phyloP scores from a whole-genome alignment of 2,797 vertebrate species.

The Chelon auratus region DNA sequence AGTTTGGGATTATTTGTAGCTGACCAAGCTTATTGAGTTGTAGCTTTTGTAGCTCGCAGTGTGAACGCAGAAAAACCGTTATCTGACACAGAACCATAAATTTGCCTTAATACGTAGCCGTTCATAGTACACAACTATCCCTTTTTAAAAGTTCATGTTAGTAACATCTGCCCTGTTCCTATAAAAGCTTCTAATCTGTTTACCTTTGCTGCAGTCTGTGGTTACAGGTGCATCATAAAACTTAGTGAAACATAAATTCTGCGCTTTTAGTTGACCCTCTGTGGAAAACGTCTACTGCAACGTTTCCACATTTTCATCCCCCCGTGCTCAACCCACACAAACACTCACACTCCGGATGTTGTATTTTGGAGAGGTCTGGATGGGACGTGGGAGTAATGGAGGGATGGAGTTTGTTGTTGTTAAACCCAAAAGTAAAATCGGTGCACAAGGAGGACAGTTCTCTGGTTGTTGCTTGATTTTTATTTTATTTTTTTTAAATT shows the following conservation, averaged over 20 bases:
- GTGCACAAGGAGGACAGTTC: not conserved
- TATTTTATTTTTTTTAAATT: slow-evolving; percentile 22
- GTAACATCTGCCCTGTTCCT: not conserved
- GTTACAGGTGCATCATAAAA: slow-evolving; percentile 10
- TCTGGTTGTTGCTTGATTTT: slow-evolving; percentile 3
- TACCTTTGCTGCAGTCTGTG: not conserved
- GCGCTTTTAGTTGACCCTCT: slow-evolving; percentile 20
- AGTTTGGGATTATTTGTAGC: too few species aligned
- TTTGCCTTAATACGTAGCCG: too few species aligned
- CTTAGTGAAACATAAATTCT: slow-evolving; percentile 17
- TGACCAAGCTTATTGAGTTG: too few species aligned
- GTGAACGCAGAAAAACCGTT: too few species aligned
- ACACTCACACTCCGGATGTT: slow-evolving; percentile 32
- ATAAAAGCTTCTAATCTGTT: not conserved
- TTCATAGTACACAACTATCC: too few species aligned
- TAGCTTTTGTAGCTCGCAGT: too few species aligned
- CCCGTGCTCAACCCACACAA: slow-evolving; percentile 24
- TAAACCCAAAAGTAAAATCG: not conserved
- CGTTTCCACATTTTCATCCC: slow-evolving; percentile 25
- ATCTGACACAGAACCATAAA: too few species aligned
- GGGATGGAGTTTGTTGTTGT: slow-evolving; percentile 32
- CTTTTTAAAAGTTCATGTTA: too few species aligned
- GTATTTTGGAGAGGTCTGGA: slow-evolving; percentile 42
- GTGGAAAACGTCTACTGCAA: not conserved
- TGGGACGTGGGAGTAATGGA: slow-evolving; percentile 52